phyloP scores from a whole-genome alignment of 2,797 vertebrate genomes.

The Chloroceryle amazona region DNA sequence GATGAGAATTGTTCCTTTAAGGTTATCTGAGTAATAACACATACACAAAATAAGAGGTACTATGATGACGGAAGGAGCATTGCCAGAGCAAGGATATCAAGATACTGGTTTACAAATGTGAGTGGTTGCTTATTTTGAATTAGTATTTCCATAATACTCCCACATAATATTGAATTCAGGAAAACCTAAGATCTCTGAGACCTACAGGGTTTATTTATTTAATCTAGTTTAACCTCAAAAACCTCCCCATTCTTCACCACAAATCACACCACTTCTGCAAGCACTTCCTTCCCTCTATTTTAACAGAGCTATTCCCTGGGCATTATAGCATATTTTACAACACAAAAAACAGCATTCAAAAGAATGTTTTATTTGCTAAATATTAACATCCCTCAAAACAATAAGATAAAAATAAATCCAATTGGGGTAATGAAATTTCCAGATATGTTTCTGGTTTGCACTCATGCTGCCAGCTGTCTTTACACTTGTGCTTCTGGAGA shows the following conservation, averaged over 20 bases:
- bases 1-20: background rate
- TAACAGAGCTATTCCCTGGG: background rate
- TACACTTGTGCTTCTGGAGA: slow-evolving; percentile 62
- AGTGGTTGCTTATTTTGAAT: slow-evolving; percentile 5
- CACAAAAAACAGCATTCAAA: background rate
- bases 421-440: slow-evolving; percentile 27
- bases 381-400: background rate
- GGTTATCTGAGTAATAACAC: background rate
- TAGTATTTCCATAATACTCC: background rate
- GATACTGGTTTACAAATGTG: background rate
- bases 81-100: slow-evolving; percentile 11
- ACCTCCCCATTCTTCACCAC: background rate
- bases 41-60: background rate
- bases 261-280: background rate
- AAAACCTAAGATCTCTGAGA: slow-evolving; percentile 10
- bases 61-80: background rate
- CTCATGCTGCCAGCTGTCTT: slow-evolving; percentile 79
- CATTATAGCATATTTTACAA: background rate
- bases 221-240: background rate
- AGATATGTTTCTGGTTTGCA: slow-evolving; percentile 47
- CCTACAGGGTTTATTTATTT: slow-evolving; percentile 22
- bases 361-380: background rate
- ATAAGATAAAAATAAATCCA: background rate
- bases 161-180: background rate
- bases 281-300: background rate